Conservation (phyloP, 2,888 invertebrate species). For the Lacanobia oleracea region DNA sequence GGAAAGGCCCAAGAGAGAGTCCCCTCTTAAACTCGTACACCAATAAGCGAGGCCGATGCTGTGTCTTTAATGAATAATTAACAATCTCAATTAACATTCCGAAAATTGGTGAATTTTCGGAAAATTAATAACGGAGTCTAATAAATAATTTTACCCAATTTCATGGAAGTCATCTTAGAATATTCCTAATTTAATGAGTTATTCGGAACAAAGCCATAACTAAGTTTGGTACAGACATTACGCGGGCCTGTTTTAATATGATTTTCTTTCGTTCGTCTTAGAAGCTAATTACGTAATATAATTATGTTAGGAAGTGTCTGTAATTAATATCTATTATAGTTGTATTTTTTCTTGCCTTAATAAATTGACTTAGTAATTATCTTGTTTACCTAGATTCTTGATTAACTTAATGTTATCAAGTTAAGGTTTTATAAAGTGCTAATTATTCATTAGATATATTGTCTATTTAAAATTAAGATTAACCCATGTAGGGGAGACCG, state of each 20-base stretch:
- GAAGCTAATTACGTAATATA: slow-evolving; percentile 32
- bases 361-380: neutral
- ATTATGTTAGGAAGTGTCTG: slow-evolving; percentile 26
- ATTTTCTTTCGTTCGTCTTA: slow-evolving; percentile 38
- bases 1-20: too few species aligned
- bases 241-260: slow-evolving; percentile 29
- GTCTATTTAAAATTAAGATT: too few species aligned
- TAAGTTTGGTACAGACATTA: slow-evolving; percentile 38
- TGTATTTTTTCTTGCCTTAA: neutral
- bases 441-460: too few species aligned
- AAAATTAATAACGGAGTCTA: neutral
- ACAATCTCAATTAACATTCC: neutral
- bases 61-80: neutral
- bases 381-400: neutral
- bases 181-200: slow-evolving; percentile 52
- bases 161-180: slow-evolving; percentile 17
- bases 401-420: neutral
- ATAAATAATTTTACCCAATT: slow-evolving; percentile 1
- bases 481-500: too few species aligned
- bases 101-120: slow-evolving; percentile 2
- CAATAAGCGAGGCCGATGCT: too few species aligned
- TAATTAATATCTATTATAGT: slow-evolving; percentile 4
- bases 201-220: slow-evolving; percentile 48
- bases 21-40: too few species aligned
- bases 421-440: too few species aligned